A percentile compares a stretch with the other conserved stretches of the same genome.
phyloP scores from a whole-genome alignment of 2,113 vertebrate species.

The Atlantisia rogersi region DNA sequence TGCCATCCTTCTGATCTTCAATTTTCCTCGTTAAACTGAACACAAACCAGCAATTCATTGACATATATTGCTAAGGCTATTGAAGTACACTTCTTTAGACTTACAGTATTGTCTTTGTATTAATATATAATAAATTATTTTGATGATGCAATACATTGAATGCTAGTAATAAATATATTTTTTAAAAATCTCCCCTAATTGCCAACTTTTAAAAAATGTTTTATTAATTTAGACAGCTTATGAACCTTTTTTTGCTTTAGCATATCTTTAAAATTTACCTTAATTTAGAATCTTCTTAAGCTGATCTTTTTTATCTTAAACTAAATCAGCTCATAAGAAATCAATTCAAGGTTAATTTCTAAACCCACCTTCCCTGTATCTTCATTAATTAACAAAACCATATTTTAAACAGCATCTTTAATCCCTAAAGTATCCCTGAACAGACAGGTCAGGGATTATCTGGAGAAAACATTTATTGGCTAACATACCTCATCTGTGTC shows the following conservation, averaged over 20 bases:
- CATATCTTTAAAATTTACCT: neutral
- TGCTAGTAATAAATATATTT: neutral
- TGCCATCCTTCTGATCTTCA: neutral
- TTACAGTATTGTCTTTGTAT: neutral
- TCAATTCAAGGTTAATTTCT: neutral
- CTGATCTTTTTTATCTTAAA: neutral
- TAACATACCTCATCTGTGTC: constrained; percentile 1
- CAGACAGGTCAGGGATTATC: neutral
- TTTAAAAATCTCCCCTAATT: neutral
- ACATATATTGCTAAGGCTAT: neutral
- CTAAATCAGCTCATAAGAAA: neutral
- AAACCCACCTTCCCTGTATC: neutral
- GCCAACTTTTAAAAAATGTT: neutral
- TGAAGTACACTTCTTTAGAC: neutral
- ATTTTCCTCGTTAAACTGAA: neutral
- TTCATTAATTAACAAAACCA: constrained; percentile 6
- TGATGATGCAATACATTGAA: neutral
- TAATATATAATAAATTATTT: neutral
- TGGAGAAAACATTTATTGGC: neutral
- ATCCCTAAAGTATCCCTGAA: neutral
- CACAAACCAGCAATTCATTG: neutral
- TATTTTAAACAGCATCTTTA: constrained; percentile 31
- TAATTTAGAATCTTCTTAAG: neutral
- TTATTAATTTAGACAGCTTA: neutral
- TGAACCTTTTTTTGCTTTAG: neutral